phyloP scores from a whole-genome alignment of 2,888 invertebrate species.

The Napeogenes inachia region DNA sequence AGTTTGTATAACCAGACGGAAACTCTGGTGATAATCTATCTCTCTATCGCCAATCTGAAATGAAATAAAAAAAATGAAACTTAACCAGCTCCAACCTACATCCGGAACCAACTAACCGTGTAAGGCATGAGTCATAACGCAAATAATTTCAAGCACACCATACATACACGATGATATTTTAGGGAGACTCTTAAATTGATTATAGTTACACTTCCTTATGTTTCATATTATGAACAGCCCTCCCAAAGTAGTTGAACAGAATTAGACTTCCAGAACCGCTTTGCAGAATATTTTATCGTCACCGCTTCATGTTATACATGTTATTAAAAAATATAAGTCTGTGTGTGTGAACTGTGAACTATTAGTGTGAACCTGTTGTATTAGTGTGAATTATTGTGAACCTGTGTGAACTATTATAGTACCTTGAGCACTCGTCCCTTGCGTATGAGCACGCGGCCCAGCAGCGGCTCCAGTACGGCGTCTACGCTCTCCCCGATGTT shows the following conservation, averaged over 20 bases:
- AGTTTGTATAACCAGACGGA: constrained; percentile 92
- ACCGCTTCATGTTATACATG: background rate
- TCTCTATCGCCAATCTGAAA: constrained; percentile 94
- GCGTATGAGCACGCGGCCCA: constrained; percentile 92
- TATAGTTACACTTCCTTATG: too few species aligned
- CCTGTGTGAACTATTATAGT: background rate
- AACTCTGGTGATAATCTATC: constrained; percentile 89
- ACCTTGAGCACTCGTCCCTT: constrained; percentile 86
- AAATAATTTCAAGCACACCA: too few species aligned
- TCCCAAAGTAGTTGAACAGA: too few species aligned
- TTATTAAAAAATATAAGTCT: background rate
- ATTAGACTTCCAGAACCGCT: too few species aligned
- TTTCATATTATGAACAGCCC: too few species aligned
- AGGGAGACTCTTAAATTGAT: too few species aligned
- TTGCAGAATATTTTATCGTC: too few species aligned
- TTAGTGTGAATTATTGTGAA: too few species aligned
- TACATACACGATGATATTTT: too few species aligned
- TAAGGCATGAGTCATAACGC: too few species aligned
- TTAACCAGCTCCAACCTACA: background rate
- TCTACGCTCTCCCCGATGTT: constrained; percentile 93
- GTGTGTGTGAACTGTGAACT: too few species aligned
- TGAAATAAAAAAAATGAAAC: constrained; percentile 39
- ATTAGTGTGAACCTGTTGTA: too few species aligned
- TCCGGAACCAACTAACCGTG: background rate
- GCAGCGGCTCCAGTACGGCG: constrained; percentile 92